A percentile compares a stretch with the other conserved stretches of the same genome.
Evolutionary conservation across 2,888 invertebrate species (phyloP).

Genomic region (Megalurothrips usitatus): DNA sequence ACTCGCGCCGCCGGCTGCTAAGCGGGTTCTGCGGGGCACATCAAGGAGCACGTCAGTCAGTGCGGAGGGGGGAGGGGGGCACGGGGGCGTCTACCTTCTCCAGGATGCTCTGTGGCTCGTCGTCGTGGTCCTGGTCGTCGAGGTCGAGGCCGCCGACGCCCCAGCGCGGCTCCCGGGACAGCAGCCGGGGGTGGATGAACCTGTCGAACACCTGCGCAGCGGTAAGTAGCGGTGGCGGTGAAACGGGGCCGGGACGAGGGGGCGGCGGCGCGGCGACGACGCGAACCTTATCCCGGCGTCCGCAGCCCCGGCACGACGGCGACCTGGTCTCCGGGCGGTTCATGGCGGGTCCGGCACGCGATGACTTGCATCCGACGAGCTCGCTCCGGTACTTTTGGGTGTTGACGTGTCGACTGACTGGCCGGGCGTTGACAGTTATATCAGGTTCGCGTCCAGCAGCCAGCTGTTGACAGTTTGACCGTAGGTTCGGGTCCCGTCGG

Average conservation of each 20-base stretch:
- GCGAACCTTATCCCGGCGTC: no score
- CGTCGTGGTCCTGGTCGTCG: background rate
- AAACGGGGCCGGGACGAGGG: background rate
- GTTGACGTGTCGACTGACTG: no score
- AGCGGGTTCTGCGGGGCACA: background rate
- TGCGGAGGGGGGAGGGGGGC: background rate
- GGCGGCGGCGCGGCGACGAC: no score
- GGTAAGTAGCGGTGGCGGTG: background rate
- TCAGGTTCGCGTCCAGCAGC: no score
- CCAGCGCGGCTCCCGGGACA: background rate
- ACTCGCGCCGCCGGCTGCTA: background rate
- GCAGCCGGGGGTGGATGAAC: background rate
- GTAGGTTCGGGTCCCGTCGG: no score
- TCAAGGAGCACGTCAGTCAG: background rate
- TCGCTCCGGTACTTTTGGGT: no score
- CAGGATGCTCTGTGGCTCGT: background rate
- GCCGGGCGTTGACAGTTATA: no score
- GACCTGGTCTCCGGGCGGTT: no score
- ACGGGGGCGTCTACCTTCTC: background rate
- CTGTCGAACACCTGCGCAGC: background rate
- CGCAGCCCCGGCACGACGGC: no score
- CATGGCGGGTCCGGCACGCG: no score
- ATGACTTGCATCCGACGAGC: no score
- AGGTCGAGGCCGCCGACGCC: background rate
- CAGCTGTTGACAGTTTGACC: no score